phyloP scores from a whole-genome alignment of 2,888 invertebrate species.

The Creontiades dilutus region DNA sequence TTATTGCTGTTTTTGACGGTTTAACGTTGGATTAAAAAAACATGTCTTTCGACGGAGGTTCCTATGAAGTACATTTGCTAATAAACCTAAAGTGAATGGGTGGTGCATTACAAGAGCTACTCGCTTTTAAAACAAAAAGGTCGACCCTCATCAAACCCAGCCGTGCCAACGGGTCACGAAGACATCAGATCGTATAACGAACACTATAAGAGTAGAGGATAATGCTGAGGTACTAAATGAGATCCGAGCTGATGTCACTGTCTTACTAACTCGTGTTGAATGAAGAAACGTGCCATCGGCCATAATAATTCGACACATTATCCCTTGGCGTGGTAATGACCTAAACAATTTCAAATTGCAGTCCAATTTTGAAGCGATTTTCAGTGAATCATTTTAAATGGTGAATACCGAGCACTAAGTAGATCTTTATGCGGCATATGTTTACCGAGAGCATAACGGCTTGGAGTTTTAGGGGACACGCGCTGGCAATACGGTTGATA shows the following conservation, averaged over 20 bases:
- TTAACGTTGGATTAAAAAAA: too few species aligned
- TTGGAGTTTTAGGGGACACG: too few species aligned
- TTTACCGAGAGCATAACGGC: too few species aligned
- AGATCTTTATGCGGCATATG: too few species aligned
- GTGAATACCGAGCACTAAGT: too few species aligned
- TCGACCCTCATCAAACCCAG: constrained; percentile 63
- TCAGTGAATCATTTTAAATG: too few species aligned
- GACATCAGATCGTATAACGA: constrained; percentile 46
- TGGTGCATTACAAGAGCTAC: constrained; percentile 37
- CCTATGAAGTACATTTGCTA: background rate
- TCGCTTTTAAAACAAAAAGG: constrained; percentile 60
- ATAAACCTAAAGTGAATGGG: constrained; percentile 32
- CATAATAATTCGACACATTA: too few species aligned
- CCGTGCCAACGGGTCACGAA: constrained; percentile 62
- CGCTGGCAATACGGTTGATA: too few species aligned
- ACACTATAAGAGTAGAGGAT: constrained; percentile 36
- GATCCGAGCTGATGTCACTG: constrained; percentile 40
- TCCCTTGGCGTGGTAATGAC: too few species aligned
- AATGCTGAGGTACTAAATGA: constrained; percentile 45
- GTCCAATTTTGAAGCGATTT: too few species aligned
- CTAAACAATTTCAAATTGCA: too few species aligned
- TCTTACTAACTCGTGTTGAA: constrained; percentile 1
- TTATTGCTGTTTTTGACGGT: too few species aligned
- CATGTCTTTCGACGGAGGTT: background rate
- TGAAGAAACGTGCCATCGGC: background rate